Evolutionary conservation across 2,797 vertebrate species (phyloP).

Genomic region (Pipistrellus pygmaeus): DNA sequence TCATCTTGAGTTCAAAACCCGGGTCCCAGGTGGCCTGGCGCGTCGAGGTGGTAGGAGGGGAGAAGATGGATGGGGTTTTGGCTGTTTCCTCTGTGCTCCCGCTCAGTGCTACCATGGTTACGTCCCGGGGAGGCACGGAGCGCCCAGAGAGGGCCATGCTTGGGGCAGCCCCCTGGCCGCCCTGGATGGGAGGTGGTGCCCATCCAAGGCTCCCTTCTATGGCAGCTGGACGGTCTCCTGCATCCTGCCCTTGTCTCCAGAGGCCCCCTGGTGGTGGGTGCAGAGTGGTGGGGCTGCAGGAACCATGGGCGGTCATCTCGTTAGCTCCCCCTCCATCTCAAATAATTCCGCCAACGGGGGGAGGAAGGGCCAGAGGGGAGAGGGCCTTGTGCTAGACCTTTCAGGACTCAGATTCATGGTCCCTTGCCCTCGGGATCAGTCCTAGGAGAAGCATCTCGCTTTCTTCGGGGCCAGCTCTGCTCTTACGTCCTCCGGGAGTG

Average conservation of each 20-base stretch:
- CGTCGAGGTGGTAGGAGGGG: neutral
- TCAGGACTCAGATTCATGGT: neutral
- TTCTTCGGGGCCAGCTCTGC: neutral
- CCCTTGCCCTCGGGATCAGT: neutral
- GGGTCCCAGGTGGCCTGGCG: neutral
- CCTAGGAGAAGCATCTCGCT: neutral
- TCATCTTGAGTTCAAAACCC: neutral
- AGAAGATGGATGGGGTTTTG: neutral
- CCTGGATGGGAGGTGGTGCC: neutral
- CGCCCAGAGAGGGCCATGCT: neutral
- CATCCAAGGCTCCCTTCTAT: neutral
- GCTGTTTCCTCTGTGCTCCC: neutral
- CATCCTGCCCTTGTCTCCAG: neutral
- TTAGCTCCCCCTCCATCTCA: neutral
- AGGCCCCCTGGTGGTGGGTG: neutral
- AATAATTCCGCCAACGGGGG: neutral
- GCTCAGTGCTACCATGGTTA: fast-evolving
- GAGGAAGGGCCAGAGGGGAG: neutral
- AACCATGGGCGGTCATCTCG: fast-evolving
- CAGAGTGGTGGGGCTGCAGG: neutral
- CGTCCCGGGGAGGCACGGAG: neutral
- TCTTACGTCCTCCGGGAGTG: neutral
- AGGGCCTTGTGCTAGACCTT: neutral
- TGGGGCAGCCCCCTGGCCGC: too few relatives aligned
- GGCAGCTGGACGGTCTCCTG: neutral